These are phyloP conservation scores for Hirtodrosophila alboralis DNA, from an alignment of 2,888 invertebrate species.

Conservation along the genomic window DNA sequence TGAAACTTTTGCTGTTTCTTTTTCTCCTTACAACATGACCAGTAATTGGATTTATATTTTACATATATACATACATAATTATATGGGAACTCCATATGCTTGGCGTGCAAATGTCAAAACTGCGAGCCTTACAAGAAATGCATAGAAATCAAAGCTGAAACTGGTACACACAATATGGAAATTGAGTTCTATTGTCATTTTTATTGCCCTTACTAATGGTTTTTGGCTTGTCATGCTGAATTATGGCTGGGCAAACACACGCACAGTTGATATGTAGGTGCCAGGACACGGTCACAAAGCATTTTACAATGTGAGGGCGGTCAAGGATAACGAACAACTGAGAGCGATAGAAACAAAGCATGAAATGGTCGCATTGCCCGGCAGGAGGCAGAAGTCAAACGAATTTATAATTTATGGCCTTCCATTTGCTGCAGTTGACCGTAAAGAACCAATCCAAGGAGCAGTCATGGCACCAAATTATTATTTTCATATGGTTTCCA, in stretches of 20 bases:
- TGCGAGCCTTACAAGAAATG: slow-evolving; percentile 8
- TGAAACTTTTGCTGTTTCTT: slow-evolving; percentile 11
- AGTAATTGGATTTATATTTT: slow-evolving; percentile 56
- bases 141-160: slow-evolving; percentile 23
- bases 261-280: slow-evolving; percentile 49
- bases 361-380: slow-evolving; percentile 36
- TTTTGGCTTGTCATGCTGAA: slow-evolving; percentile 76
- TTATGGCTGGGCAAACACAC: slow-evolving; percentile 60
- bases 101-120: slow-evolving; percentile 26
- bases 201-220: slow-evolving; percentile 79
- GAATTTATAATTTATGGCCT: slow-evolving; percentile 76
- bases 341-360: slow-evolving; percentile 33
- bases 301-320: slow-evolving; percentile 64
- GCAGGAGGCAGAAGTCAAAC: slow-evolving; percentile 78
- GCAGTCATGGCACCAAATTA: slow-evolving; percentile 54
- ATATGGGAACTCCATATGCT: slow-evolving; percentile 49
- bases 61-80: slow-evolving; percentile 3
- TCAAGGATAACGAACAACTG: slow-evolving; percentile 71
- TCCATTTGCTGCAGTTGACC: slow-evolving; percentile 75
- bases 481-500: slow-evolving; percentile 76
- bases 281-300: slow-evolving; percentile 50
- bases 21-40: slow-evolving; percentile 43
- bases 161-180: slow-evolving; percentile 63
- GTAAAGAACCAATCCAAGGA: slow-evolving; percentile 42
- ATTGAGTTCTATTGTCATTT: slow-evolving; percentile 79